Conservation (phyloP, 1,140 invertebrate genomes). For the Drosophila triauraria region DNA sequence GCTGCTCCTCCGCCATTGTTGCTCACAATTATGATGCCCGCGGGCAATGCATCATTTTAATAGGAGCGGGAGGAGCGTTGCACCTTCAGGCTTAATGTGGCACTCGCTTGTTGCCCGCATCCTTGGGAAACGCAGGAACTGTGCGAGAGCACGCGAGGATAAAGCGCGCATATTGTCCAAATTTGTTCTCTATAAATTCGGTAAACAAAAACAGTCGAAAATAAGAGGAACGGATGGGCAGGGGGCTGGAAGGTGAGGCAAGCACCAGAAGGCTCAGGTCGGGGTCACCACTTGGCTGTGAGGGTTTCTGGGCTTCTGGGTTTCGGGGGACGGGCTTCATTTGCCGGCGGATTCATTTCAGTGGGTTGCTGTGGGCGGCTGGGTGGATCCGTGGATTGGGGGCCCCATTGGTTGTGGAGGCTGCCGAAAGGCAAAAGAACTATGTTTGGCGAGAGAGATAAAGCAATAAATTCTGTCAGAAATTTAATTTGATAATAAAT, state of each 20-base stretch:
- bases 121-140: slow-evolving; percentile 48
- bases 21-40: slow-evolving; percentile 18
- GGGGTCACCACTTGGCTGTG: slow-evolving; percentile 61
- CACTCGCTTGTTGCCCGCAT: slow-evolving; percentile 42
- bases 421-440: slow-evolving; percentile 82
- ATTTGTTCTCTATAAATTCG: slow-evolving; percentile 84
- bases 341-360: slow-evolving; percentile 43
- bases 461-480: slow-evolving; percentile 85
- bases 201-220: slow-evolving; percentile 68
- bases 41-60: slow-evolving; percentile 54
- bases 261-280: slow-evolving; percentile 38
- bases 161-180: slow-evolving; percentile 81
- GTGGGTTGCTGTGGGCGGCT: slow-evolving; percentile 46
- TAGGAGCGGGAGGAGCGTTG: slow-evolving; percentile 22
- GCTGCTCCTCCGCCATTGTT: background rate
- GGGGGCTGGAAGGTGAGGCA: slow-evolving; percentile 30
- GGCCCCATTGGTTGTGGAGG: slow-evolving; percentile 47
- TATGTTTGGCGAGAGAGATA: slow-evolving; percentile 85
- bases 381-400: slow-evolving; percentile 31
- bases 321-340: slow-evolving; percentile 21
- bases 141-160: slow-evolving; percentile 68
- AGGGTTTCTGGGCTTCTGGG: slow-evolving; percentile 22
- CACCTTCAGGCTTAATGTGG: slow-evolving; percentile 33
- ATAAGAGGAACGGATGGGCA: slow-evolving; percentile 20
- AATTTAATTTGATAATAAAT: slow-evolving; percentile 86